Percentiles rank a stretch among this genome's conserved stretches.
These are phyloP conservation scores for Agrilus cyanescens DNA, from an alignment of 2,888 invertebrate species.

Conservation along the genomic window DNA sequence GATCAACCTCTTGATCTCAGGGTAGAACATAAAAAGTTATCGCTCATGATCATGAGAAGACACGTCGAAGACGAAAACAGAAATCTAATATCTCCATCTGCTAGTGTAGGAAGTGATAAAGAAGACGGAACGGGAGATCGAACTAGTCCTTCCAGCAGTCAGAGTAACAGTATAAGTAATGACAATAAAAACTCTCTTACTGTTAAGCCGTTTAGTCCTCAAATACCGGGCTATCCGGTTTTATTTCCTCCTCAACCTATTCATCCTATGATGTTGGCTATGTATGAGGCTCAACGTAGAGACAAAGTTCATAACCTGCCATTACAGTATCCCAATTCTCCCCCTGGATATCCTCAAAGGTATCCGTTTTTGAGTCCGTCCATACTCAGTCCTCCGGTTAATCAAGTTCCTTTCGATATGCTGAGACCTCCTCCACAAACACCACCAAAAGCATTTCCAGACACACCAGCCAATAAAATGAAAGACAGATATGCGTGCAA, in stretches of 20 bases:
- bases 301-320: slow-evolving; percentile 48
- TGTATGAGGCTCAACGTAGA: slow-evolving; percentile 46
- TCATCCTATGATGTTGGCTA: slow-evolving; percentile 62
- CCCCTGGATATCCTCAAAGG: slow-evolving; percentile 33
- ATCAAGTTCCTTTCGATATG: slow-evolving; percentile 48
- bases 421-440: slow-evolving; percentile 32
- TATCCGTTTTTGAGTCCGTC: slow-evolving; percentile 38
- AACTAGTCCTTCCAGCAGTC: slow-evolving; percentile 21
- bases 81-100: slow-evolving; percentile 59
- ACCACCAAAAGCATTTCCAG: slow-evolving; percentile 32
- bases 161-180: slow-evolving; percentile 16
- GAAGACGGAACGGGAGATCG: slow-evolving; percentile 28
- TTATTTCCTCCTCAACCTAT: slow-evolving; percentile 49
- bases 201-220: slow-evolving; percentile 30
- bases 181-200: slow-evolving; percentile 15
- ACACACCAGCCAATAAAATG: slow-evolving; percentile 47
- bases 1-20: slow-evolving; percentile 83
- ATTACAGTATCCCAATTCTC: slow-evolving; percentile 44
- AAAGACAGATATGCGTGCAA: slow-evolving; percentile 94
- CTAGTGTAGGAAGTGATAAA: slow-evolving; percentile 32
- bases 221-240: slow-evolving; percentile 36
- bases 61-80: slow-evolving; percentile 75
- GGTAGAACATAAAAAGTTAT: slow-evolving; percentile 67
- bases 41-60: slow-evolving; percentile 35
- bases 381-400: slow-evolving; percentile 35